Percentiles rank a stretch among this genome's conserved stretches.
These are phyloP conservation scores for Brienomyrus brachyistius DNA, from an alignment of 2,113 vertebrate species.

Conservation along the genomic window DNA sequence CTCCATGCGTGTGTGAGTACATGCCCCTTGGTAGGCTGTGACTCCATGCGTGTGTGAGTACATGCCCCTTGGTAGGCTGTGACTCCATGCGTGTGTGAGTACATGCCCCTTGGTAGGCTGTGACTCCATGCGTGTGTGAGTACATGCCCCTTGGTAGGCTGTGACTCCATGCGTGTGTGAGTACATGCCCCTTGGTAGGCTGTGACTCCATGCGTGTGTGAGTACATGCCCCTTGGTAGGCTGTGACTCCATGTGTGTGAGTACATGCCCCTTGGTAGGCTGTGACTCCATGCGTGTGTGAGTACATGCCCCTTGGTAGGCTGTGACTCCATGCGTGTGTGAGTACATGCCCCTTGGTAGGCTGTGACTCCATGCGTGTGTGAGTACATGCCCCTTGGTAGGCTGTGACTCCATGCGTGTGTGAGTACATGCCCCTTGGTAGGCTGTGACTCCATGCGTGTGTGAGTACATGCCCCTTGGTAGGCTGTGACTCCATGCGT, in stretches of 20 bases:
- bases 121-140: neutral
- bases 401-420: neutral
- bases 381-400: neutral
- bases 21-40: neutral
- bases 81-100: neutral
- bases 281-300: neutral
- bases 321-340: neutral
- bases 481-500: neutral
- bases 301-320: neutral
- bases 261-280: neutral
- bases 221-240: neutral
- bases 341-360: neutral
- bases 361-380: neutral
- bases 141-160: neutral
- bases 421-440: neutral
- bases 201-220: neutral
- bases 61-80: neutral
- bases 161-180: neutral
- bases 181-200: neutral
- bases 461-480: neutral
- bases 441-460: neutral
- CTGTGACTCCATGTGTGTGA: neutral
- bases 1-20: neutral
- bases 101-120: neutral
- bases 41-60: no score